Evolutionary conservation across 2,888 invertebrate genomes (phyloP).

Genomic region (Drosophila atripex): DNA sequence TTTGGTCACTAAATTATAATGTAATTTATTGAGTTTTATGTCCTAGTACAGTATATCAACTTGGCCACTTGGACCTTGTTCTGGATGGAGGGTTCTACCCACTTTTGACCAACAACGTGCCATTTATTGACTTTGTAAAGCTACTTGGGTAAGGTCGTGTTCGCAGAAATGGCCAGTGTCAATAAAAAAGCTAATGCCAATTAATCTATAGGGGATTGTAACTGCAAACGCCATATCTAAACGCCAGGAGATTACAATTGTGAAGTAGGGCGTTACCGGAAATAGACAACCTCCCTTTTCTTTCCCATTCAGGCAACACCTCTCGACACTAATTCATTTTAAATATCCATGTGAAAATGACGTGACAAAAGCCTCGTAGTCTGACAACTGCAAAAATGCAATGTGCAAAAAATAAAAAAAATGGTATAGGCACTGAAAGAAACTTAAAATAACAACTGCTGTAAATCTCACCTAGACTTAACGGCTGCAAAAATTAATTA

Average conservation of each 20-base stretch:
- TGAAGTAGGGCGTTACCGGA: slow-evolving; percentile 29
- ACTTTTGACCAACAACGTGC: not conserved
- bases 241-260: not conserved
- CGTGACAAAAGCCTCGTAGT: slow-evolving; percentile 52
- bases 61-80: not conserved
- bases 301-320: slow-evolving; percentile 1
- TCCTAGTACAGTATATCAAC: not conserved
- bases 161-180: not conserved
- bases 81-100: no score
- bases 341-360: slow-evolving; percentile 33
- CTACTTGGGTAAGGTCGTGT: slow-evolving; percentile 23
- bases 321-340: slow-evolving; percentile 9
- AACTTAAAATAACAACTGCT: slow-evolving; percentile 22
- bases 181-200: slow-evolving; percentile 4
- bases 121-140: slow-evolving; percentile 10
- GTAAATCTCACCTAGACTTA: slow-evolving; percentile 61
- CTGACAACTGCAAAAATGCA: slow-evolving; percentile 23
- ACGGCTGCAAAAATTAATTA: slow-evolving; percentile 68
- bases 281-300: slow-evolving; percentile 25
- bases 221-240: slow-evolving; percentile 1
- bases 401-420: slow-evolving; percentile 8
- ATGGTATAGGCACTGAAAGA: slow-evolving; percentile 13
- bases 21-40: slow-evolving; percentile 2
- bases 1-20: slow-evolving; percentile 5
- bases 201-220: not conserved